These are phyloP conservation scores for Ophraella communa DNA, from an alignment of 2,888 invertebrate genomes.

Conservation along the genomic window DNA sequence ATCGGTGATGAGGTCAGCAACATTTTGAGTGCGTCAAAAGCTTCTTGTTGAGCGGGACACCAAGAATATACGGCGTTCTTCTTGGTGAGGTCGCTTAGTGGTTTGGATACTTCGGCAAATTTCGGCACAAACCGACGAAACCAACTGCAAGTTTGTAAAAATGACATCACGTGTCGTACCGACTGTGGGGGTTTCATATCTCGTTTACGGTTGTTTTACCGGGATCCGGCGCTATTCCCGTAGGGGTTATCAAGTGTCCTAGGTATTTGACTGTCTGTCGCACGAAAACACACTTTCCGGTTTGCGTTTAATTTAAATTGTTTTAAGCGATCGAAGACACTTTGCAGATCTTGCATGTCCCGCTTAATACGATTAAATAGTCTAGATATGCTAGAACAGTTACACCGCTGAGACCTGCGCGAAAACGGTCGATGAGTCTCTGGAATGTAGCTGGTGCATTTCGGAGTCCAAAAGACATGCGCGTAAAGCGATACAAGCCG, in stretches of 20 bases:
- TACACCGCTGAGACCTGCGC: constrained; percentile 32
- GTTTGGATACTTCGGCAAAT: neutral
- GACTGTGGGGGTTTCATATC: constrained; percentile 25
- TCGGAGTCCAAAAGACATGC: constrained; percentile 43
- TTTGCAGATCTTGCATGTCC: neutral
- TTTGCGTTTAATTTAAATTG: neutral
- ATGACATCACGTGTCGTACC: constrained; percentile 35
- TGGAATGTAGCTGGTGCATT: constrained; percentile 44
- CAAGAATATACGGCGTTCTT: too few species aligned
- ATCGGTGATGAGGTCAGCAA: too few species aligned
- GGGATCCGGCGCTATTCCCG: too few species aligned
- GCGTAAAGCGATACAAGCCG: constrained; percentile 37
- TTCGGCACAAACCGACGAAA: constrained; percentile 7
- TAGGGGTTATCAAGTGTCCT: too few species aligned
- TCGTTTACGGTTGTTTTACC: constrained; percentile 32
- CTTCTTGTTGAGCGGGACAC: too few species aligned
- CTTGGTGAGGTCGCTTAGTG: neutral
- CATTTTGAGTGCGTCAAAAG: too few species aligned
- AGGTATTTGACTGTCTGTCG: constrained; percentile 27
- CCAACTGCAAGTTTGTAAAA: constrained; percentile 40
- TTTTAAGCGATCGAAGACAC: constrained; percentile 1
- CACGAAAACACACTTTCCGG: too few species aligned
- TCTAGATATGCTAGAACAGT: constrained; percentile 41
- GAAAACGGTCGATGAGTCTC: constrained; percentile 40
- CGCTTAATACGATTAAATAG: constrained; percentile 41